Percentiles rank a stretch among this genome's conserved stretches.
Conservation (phyloP, 2,113 vertebrate species). For the Gasterosteus nipponicus region DNA sequence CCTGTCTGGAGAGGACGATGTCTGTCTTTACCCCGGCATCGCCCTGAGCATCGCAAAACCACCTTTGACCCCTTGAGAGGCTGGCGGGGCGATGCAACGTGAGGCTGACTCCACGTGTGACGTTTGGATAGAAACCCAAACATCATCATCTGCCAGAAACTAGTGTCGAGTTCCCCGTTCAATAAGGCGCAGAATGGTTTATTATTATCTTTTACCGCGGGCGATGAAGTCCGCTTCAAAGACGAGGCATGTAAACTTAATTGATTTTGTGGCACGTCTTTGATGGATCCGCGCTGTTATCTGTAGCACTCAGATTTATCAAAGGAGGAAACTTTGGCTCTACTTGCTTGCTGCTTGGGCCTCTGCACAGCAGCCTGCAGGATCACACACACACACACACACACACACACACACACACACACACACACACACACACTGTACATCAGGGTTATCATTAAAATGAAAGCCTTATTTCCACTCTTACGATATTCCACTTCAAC, state of each 20-base stretch:
- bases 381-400: constrained; percentile 2
- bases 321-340: neutral
- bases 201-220: constrained; percentile 17
- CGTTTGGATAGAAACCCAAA: neutral
- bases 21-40: constrained; percentile 29
- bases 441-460: constrained; percentile 4
- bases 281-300: constrained; percentile 53
- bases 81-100: neutral
- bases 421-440: neutral
- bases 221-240: constrained; percentile 16
- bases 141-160: too few species aligned
- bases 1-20: constrained; percentile 63
- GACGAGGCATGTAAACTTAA: constrained; percentile 24
- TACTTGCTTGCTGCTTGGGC: neutral
- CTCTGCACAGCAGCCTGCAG: constrained; percentile 19
- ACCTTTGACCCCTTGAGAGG: neutral
- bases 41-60: neutral
- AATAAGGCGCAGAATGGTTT: neutral
- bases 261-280: constrained; percentile 44
- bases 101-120: neutral
- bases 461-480: constrained; percentile 10
- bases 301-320: constrained; percentile 24
- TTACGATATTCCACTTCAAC: constrained; percentile 12
- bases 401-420: neutral
- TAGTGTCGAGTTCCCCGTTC: neutral